Evolutionary conservation across 1,140 invertebrate species (phyloP).

Genomic region (Thrips palmi): DNA sequence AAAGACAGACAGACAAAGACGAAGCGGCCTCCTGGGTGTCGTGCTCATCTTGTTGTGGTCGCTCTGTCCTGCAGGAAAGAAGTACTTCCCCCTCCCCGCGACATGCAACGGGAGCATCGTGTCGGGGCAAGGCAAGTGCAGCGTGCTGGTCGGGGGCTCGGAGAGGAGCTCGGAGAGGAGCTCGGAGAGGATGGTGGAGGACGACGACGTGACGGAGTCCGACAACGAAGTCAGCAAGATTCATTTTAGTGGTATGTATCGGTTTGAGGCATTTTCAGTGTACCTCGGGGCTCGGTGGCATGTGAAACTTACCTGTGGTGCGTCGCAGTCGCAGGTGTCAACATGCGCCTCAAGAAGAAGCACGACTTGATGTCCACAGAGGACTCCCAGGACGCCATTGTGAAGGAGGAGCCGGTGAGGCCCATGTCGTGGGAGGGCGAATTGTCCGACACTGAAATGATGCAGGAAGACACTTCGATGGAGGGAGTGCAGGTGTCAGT

Average conservation of each 20-base stretch:
- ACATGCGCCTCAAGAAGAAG: slow-evolving; percentile 32
- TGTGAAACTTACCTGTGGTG: neutral
- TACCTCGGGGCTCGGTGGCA: neutral
- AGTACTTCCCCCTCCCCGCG: too few species aligned
- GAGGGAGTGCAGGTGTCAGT: slow-evolving; percentile 28
- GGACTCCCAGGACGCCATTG: slow-evolving; percentile 20
- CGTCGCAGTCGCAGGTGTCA: slow-evolving; percentile 19
- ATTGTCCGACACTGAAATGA: slow-evolving; percentile 53
- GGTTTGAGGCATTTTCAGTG: too few species aligned
- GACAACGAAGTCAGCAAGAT: slow-evolving; percentile 34
- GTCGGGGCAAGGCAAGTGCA: slow-evolving; percentile 12
- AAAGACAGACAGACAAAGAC: too few species aligned
- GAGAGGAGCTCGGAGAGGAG: slow-evolving; percentile 6
- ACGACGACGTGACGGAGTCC: slow-evolving; percentile 29
- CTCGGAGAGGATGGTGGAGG: slow-evolving; percentile 14
- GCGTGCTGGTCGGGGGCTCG: slow-evolving; percentile 11
- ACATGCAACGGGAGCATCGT: too few species aligned
- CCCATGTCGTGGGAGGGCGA: slow-evolving; percentile 88
- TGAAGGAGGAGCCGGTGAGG: slow-evolving; percentile 30
- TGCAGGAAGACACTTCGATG: slow-evolving; percentile 28
- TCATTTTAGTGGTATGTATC: slow-evolving; percentile 26
- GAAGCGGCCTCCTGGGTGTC: too few species aligned
- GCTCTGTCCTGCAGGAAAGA: too few species aligned
- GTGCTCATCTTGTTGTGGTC: too few species aligned
- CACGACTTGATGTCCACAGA: slow-evolving; percentile 21